Percentiles rank a stretch among this genome's conserved stretches.
Conservation (phyloP, 1,140 invertebrate species). For the Anadara kagoshimensis region DNA sequence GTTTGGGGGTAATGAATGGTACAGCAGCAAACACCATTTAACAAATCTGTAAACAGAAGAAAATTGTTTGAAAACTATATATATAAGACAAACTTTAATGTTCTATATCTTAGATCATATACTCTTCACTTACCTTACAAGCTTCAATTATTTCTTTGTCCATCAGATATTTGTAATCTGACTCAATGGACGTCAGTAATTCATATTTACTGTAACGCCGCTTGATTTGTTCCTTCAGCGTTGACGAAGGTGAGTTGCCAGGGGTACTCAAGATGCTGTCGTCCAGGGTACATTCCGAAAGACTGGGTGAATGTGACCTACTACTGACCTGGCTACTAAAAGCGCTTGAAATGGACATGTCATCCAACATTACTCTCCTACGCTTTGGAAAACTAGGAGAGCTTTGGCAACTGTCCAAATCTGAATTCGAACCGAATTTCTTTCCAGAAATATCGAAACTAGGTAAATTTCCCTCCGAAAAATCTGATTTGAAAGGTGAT, state of each 20-base stretch:
- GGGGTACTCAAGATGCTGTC: slow-evolving; percentile 46
- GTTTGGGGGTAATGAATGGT: too few relatives aligned
- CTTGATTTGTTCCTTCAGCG: slow-evolving; percentile 43
- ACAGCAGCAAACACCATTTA: too few relatives aligned
- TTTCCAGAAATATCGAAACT: too few relatives aligned
- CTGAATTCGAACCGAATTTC: slow-evolving; percentile 14
- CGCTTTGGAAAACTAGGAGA: slow-evolving; percentile 52
- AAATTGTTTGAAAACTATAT: too few relatives aligned
- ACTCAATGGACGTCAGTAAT: slow-evolving; percentile 88
- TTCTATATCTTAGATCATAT: neutral
- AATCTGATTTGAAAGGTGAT: too few relatives aligned
- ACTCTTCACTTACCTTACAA: slow-evolving; percentile 83
- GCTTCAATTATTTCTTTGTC: slow-evolving; percentile 92
- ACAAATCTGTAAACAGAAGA: too few relatives aligned
- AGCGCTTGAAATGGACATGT: slow-evolving; percentile 21
- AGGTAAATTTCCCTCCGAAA: too few relatives aligned
- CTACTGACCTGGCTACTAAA: slow-evolving; percentile 41
- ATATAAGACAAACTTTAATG: neutral
- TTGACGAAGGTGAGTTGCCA: slow-evolving; percentile 43
- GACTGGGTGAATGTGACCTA: slow-evolving; percentile 50
- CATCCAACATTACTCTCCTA: slow-evolving; percentile 43
- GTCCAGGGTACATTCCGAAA: slow-evolving; percentile 32
- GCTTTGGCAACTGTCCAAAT: slow-evolving; percentile 26
- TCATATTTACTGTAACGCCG: slow-evolving; percentile 78
- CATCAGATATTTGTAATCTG: slow-evolving; percentile 94